Conservation (phyloP, 1,140 invertebrate genomes). For the Elysia chlorotica region DNA sequence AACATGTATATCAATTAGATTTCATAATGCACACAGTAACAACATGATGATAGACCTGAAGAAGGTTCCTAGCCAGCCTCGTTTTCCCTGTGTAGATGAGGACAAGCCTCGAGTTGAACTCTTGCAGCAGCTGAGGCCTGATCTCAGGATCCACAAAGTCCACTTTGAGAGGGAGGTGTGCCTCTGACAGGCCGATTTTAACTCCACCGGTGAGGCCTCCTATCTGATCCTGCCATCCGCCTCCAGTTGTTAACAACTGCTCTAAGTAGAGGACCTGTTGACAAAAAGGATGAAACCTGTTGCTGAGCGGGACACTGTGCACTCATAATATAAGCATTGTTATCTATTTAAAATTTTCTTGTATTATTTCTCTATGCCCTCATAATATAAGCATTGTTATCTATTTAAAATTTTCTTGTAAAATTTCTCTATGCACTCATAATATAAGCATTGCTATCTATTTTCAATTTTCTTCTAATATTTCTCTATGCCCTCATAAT, state of each 20-base stretch:
- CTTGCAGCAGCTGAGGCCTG: conserved; percentile 41
- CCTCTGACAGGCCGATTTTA: conserved; percentile 59
- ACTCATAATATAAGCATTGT: too few relatives aligned
- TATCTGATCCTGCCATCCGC: conserved; percentile 69
- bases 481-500: too few relatives aligned
- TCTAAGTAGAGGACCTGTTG: conserved; percentile 64
- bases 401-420: too few relatives aligned
- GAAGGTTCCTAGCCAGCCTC: conserved; percentile 66
- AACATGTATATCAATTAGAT: too few relatives aligned
- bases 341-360: too few relatives aligned
- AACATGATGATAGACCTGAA: conserved; percentile 53
- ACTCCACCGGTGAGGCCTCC: conserved; percentile 64
- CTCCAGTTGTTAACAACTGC: conserved; percentile 67
- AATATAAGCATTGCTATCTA: too few relatives aligned
- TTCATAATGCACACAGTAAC: too few relatives aligned
- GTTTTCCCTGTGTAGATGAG: conserved; percentile 68
- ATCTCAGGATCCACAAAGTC: conserved; percentile 52
- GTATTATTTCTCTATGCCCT: too few relatives aligned
- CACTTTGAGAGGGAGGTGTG: conserved; percentile 58
- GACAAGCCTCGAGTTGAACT: conserved; percentile 61
- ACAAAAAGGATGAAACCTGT: neutral
- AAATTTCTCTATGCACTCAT: too few relatives aligned
- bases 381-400: too few relatives aligned
- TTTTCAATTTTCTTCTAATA: neutral
- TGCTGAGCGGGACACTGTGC: too few relatives aligned